Evolutionary conservation across 2,888 invertebrate species (phyloP), one percentile per base, ranked within the genome.

Genomic region (Drosophila meridionalis): DNA sequence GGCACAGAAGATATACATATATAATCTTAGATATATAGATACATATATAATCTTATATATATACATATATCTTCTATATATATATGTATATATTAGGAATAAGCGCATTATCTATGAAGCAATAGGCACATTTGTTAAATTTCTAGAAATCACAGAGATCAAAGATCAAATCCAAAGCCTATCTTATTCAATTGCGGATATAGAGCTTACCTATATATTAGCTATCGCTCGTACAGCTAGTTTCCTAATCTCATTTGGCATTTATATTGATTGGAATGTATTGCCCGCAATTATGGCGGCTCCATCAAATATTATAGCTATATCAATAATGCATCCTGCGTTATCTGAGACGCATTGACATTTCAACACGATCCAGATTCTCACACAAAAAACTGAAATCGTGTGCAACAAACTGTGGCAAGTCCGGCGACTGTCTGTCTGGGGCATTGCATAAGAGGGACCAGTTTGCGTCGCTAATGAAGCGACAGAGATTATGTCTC

Each of bases 401-500:
- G 52, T 34, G 34, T 52, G 5, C 47, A 53, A 36, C 55, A 52
- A 36, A 50, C 58, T 76, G 65, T 56, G 81, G 63, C 59, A 76
- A 69, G 53, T 59, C 76, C 9, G 32, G 67, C 60, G 53, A 48
- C 57, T 30, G 45, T 60, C 65, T 64, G 63, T 42, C 38, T 47
- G 60, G 7, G n/a, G 4, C 58, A 20, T 82, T 82, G 72, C 85
- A 67, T 74, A 82, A 82, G 65, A 42, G 45, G 20, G 59, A 83
- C 89, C 83, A 72, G 88, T 88, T 83, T 76, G 14, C 11, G 38
- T 45, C 20, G 45, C 32, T 52, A 30, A 52, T 52, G 34, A 34
- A 36, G 52, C 52, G 20, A 52, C 1, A n/a, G 28, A 28, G 32
- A 47, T 47, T 26, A 34, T 14, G 20, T 20, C 3, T 34, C 20